Base-by-base conservation (phyloP, 2,888 invertebrate species). In the Spodoptera littoralis region DNA sequence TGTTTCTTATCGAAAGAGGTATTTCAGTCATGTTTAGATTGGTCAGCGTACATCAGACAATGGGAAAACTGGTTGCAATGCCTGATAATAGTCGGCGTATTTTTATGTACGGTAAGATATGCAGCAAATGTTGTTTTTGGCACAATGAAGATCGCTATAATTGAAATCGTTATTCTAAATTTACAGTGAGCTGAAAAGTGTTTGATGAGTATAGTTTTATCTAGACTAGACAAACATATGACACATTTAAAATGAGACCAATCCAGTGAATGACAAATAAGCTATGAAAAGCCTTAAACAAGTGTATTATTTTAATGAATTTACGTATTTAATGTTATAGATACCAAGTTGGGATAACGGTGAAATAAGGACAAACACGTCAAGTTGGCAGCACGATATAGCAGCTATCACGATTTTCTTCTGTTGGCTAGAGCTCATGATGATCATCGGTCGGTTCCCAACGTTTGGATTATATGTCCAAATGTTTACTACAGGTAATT, bases 51-150 rank as follows among this genome's bases (percentile, higher is more conserved):
- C 79, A 95, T 97, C 3, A 95, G 96, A 74, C 96, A 97, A 73
- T 97, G 97, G 97, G 98, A 98, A 86, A 98, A 98, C 86, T 97
- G 97, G 96, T 92, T 98, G 52, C 98, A 98, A 84, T 96, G 97
- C 96, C 91, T 97, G 22, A 97, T 98, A 54, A 96, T 98, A 57
- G 85, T 96, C 46, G 96, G 96, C 69, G 96, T 97, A 0, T 96
- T 97, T 81, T 86, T 96, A 52, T 96, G 96, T 84, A 96, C 96
- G 65, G 96, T 96, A 87, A 89, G 92, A 83, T 48, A 36, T 8
- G 9, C 36, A 36, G 27, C 27, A 27, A 27, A 27, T 27, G 27
- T 27, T 27, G 5, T 27, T 27, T 27, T 27, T 27, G 27, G 27
- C 27, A 27, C 3, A 27, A 27, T 27, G 27, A 3, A 4, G 27